Evolutionary conservation across 2,888 invertebrate species (phyloP), one percentile per base, ranked within the genome.

Genomic region (Drosophila kokeensis): DNA sequence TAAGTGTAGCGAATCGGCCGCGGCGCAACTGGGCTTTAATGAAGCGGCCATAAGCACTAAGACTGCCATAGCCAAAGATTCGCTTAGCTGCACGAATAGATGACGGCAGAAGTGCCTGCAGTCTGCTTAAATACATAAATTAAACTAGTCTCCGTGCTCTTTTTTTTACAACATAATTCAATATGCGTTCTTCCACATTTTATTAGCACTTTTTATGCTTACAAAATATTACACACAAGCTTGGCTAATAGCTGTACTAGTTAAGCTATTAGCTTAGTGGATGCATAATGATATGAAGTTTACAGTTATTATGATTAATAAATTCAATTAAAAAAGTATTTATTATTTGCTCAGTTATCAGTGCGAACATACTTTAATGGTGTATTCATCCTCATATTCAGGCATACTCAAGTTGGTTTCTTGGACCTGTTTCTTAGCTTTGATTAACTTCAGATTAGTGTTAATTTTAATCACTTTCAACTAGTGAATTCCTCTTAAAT

Each of bases 1-100:
- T 64, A 62, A 76, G 72, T 75, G 83, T 81, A 72, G 71, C 78
- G 65, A 83, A 78, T 81, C 73, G 54, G 65, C 66, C 57, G 50
- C 65, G 30, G 42, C 42, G 64, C 45, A 79, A 81, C 77, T 81
- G 73, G 81, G 81, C 77, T 64, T 69, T 73, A 79, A 81, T 73
- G 69, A 73, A 74, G 68, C 75, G 67, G 62, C 67, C 61, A 54
- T 27, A 55, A 29, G 65, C 50, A 30, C 53, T n/a, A 18, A 67
- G 62, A 29, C 42, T 27, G 60, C 34, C 24, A 53, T 18, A 18
- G 36, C 18, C 13, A 34, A 45, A 45, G 62, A 55, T 50, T 50
- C 42, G 58, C 58, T 50, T 36, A 21, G 40, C 29, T 50, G n/a
- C 65, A 65, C 61, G 61, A 27, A 49, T 6, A 11, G 45, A 21